These are phyloP conservation scores for Forpus xanthops DNA, from an alignment of 2,797 vertebrate species.

Conservation along the genomic window DNA sequence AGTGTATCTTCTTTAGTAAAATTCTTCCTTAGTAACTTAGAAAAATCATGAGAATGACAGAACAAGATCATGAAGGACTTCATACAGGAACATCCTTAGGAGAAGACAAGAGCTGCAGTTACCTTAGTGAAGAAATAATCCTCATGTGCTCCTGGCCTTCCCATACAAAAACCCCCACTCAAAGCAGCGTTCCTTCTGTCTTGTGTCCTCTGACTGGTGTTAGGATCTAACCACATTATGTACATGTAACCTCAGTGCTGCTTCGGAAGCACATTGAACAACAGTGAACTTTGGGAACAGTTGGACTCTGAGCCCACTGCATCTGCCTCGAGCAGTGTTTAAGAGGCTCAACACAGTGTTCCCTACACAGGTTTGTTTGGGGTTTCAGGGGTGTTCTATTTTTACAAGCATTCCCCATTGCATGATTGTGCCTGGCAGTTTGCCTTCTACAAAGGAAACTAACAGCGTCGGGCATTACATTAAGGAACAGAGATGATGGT, in stretches of 20 bases:
- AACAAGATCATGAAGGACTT: background rate
- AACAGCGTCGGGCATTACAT: background rate
- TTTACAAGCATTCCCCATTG: background rate
- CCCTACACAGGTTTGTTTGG: background rate
- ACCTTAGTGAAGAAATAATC: background rate
- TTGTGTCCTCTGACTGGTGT: accelerated
- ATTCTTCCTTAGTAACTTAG: background rate
- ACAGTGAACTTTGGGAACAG: background rate
- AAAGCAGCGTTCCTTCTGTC: background rate
- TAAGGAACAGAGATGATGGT: background rate
- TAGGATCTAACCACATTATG: background rate
- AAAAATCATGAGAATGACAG: background rate
- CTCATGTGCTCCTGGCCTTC: background rate
- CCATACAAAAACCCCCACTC: background rate
- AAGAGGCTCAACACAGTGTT: background rate
- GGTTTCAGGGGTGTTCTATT: background rate
- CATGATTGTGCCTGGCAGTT: background rate
- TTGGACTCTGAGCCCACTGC: background rate
- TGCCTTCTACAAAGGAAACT: background rate
- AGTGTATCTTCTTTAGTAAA: background rate
- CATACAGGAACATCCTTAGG: background rate
- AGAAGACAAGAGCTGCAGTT: background rate
- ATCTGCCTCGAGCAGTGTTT: background rate
- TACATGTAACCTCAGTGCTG: background rate
- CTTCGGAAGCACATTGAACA: accelerated